Base-by-base conservation (phyloP, 2,888 invertebrate genomes). In the Actias luna region DNA sequence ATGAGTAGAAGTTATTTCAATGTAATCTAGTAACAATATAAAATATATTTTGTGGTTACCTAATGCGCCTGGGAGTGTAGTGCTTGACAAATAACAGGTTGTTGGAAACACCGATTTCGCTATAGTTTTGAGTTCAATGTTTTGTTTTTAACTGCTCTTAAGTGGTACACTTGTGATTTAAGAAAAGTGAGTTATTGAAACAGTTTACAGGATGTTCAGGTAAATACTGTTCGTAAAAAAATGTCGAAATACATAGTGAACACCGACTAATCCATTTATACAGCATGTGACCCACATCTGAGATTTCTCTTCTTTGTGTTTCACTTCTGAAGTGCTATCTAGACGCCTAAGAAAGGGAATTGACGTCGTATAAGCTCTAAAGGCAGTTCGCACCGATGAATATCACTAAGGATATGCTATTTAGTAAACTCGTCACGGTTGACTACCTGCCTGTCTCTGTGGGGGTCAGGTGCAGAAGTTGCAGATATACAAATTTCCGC, bases 201-300 rank as follows among this genome's bases (percentile, higher is more conserved):
- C 27, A 60, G 59, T 59, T 39, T 39, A 55, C 46, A 25, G 39
- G 16, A 55, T 60, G 29, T 25, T 55, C 29, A 35, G 7, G 46
- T 50, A 31, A 52, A 7, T 27, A 27, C 10, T 25, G 29, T 27
- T 18, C 29, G 31, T 52, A 39, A 29, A 52, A 52, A 52, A 31
- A 8, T 27, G 29, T 63, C n/a, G 31, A 59, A 52, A 52, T 59
- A 59, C 35, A 35, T 5, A 55, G 35, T 55, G 22, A 63, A 58
- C 52, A 50, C 64, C 52, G 71, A 82, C 77, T 78, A 76, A 75
- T 83, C 76, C 81, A 84, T 83, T 84, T 84, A 84, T 89, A 89
- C 92, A 89, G 89, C 91, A 90, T 92, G 91, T 92, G 92, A 92
- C 92, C 92, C 92, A 92, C 89, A 91, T 92, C 85, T 78, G 80